A percentile compares a stretch with the other conserved stretches of the same genome.
phyloP scores from a whole-genome alignment of 2,888 invertebrate species.

The Hofmannophila pseudospretella region DNA sequence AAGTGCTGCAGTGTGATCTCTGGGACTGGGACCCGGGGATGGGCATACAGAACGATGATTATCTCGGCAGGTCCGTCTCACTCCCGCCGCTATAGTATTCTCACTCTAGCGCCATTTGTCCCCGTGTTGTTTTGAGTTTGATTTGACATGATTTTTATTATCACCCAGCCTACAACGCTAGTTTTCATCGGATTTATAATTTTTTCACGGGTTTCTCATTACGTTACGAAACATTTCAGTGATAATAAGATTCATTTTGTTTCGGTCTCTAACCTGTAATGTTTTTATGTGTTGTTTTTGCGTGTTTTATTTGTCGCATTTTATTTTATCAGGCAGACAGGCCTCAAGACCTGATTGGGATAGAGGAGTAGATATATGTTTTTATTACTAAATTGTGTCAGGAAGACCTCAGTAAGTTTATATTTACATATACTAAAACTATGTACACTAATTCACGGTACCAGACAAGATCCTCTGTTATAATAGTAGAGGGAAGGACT shows the following conservation, averaged over 20 bases:
- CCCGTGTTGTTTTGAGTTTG: slow-evolving; percentile 32
- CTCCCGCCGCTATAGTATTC: slow-evolving; percentile 29
- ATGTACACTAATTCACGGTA: too few relatives aligned
- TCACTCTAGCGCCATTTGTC: slow-evolving; percentile 26
- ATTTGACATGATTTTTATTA: slow-evolving; percentile 13
- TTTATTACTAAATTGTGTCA: too few relatives aligned
- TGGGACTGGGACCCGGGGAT: slow-evolving; percentile 92
- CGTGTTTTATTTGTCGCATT: slow-evolving; percentile 23
- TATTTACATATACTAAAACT: too few relatives aligned
- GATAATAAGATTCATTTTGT: slow-evolving; percentile 37
- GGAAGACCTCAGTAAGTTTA: too few relatives aligned
- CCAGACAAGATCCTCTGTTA: too few relatives aligned
- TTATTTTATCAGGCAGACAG: slow-evolving; percentile 4
- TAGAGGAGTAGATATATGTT: neutral
- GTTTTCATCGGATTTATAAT: neutral
- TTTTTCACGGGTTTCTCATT: neutral
- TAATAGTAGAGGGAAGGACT: too few relatives aligned
- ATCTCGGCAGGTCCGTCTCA: slow-evolving; percentile 87
- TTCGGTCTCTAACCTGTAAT: slow-evolving; percentile 23
- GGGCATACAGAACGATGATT: slow-evolving; percentile 89
- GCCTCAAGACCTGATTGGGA: neutral
- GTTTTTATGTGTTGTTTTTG: slow-evolving; percentile 31
- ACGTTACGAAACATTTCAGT: slow-evolving; percentile 16
- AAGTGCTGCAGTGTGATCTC: slow-evolving; percentile 84
- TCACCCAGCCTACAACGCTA: slow-evolving; percentile 4